phyloP scores from a whole-genome alignment of 2,797 vertebrate genomes.

The Gila robusta region DNA sequence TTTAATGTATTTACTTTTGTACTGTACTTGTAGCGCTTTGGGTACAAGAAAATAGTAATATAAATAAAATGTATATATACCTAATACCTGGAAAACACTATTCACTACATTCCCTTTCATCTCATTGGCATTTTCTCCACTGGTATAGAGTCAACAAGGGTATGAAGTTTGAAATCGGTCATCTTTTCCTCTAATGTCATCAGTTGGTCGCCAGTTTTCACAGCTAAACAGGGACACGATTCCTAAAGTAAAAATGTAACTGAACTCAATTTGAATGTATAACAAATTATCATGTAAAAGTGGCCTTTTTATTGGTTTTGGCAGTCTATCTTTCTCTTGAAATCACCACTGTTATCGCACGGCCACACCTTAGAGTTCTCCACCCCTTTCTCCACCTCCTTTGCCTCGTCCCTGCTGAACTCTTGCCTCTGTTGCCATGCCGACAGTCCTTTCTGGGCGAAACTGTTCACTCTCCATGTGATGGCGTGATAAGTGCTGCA shows the following conservation, averaged over 20 bases:
- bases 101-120: background rate
- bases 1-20: too few species aligned
- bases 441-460: conserved; percentile 70
- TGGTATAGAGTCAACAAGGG: background rate
- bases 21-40: too few species aligned
- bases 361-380: background rate
- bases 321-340: background rate
- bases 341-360: background rate
- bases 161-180: background rate
- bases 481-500: conserved; percentile 80
- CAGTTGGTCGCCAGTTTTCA: background rate
- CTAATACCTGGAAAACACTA: background rate
- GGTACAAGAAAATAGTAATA: too few species aligned
- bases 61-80: too few species aligned
- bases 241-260: background rate
- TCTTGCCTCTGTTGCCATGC: conserved; percentile 78
- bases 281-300: background rate
- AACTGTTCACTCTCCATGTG: conserved; percentile 69
- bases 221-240: background rate
- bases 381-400: conserved; percentile 35
- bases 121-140: background rate
- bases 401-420: conserved; percentile 71
- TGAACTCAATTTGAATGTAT: background rate
- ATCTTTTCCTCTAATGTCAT: background rate
- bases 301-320: background rate